A percentile compares a stretch with the other conserved stretches of the same genome.
phyloP scores from a whole-genome alignment of 2,888 invertebrate species.

The Stenichneumon culpator region DNA sequence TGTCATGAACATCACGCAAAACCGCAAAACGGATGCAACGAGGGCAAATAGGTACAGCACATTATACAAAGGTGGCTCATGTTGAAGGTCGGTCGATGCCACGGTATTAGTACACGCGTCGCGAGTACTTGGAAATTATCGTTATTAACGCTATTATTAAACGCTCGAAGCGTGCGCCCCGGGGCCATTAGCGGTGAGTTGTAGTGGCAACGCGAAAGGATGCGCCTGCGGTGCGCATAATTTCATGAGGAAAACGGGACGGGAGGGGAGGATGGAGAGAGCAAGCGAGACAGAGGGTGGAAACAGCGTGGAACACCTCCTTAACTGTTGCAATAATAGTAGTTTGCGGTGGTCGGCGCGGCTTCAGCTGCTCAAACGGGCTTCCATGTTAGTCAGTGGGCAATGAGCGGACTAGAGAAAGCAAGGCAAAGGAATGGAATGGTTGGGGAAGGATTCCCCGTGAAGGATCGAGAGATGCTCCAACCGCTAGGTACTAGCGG shows the following conservation, averaged over 20 bases:
- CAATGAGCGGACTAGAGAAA: slow-evolving; percentile 47
- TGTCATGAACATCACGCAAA: background rate
- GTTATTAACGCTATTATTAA: slow-evolving; percentile 73
- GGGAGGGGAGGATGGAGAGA: slow-evolving; percentile 28
- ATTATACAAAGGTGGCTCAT: background rate
- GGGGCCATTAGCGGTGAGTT: slow-evolving; percentile 71
- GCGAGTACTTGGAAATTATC: slow-evolving; percentile 68
- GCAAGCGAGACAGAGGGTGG: slow-evolving; percentile 27
- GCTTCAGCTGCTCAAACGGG: slow-evolving; percentile 54
- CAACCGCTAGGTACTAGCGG: slow-evolving; percentile 26
- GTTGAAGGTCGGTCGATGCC: slow-evolving; percentile 24
- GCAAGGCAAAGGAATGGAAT: slow-evolving; percentile 2
- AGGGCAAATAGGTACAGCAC: background rate
- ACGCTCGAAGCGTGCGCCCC: slow-evolving; percentile 71
- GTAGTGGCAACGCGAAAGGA: slow-evolving; percentile 66
- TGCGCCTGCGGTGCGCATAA: slow-evolving; percentile 69
- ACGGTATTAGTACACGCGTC: slow-evolving; percentile 12
- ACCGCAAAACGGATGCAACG: background rate
- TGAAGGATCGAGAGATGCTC: slow-evolving; percentile 59
- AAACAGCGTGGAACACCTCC: slow-evolving; percentile 59
- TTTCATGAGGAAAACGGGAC: slow-evolving; percentile 72
- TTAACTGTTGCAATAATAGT: slow-evolving; percentile 71
- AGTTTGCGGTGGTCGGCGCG: slow-evolving; percentile 68
- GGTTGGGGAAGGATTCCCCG: slow-evolving; percentile 23
- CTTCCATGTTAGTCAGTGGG: slow-evolving; percentile 54